phyloP scores from a whole-genome alignment of 2,888 invertebrate genomes.

The Drosophila meridionalis region DNA sequence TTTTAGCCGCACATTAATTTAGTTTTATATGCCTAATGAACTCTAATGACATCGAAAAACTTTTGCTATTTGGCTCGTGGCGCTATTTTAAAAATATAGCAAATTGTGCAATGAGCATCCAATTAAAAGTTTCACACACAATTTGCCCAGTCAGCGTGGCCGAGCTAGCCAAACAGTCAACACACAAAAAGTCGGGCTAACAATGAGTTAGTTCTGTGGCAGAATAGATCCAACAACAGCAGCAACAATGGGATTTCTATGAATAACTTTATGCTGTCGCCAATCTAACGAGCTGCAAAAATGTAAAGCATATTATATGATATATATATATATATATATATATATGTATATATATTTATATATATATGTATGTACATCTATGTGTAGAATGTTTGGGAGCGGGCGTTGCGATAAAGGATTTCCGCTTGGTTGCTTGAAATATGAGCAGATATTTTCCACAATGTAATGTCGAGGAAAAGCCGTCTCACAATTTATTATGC shows the following conservation, averaged over 20 bases:
- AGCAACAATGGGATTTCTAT: conserved; percentile 33
- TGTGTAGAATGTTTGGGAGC: conserved; percentile 13
- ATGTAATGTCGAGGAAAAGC: conserved; percentile 50
- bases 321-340: conserved; percentile 9
- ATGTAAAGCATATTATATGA: conserved; percentile 51
- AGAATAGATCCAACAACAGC: conserved; percentile 25
- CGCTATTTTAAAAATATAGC: conserved; percentile 41
- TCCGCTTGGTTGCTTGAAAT: conserved; percentile 80
- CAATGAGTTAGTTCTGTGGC: conserved; percentile 53
- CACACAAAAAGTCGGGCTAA: conserved; percentile 52
- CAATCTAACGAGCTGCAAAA: conserved; percentile 80
- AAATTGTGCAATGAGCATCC: conserved; percentile 77
- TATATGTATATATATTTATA: not conserved
- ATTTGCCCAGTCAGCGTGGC: conserved; percentile 44
- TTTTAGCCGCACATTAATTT: conserved; percentile 11
- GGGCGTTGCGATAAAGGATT: conserved; percentile 64
- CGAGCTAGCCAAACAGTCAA: conserved; percentile 7
- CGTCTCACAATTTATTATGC: conserved; percentile 66
- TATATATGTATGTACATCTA: not conserved
- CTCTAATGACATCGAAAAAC: conserved; percentile 23
- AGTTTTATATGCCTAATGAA: conserved; percentile 24
- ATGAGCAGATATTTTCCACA: conserved; percentile 70
- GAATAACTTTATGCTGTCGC: conserved; percentile 68
- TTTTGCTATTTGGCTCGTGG: conserved; percentile 17
- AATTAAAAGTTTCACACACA: conserved; percentile 74